phyloP scores from a whole-genome alignment of 1,140 invertebrate species.

The Trialeurodes vaporariorum region DNA sequence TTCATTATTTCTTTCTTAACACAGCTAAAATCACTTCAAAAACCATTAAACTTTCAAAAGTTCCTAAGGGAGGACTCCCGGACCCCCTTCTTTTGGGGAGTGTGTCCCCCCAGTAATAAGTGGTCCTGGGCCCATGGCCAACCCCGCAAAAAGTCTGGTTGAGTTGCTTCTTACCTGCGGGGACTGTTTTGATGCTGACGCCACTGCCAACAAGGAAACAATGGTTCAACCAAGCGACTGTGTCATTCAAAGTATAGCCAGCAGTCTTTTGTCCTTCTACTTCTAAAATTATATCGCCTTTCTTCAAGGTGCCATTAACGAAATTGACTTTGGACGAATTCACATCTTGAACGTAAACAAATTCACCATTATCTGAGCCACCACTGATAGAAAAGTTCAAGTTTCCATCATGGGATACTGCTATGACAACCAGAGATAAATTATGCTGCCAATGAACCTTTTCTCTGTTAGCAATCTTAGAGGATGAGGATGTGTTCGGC shows the following conservation, averaged over 20 bases:
- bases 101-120: no score
- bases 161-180: conserved; percentile 36
- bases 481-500: not conserved
- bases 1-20: no score
- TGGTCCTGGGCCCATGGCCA: no score
- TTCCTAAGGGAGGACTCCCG: no score
- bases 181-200: conserved; percentile 42
- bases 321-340: conserved; percentile 36
- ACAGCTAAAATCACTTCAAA: no score
- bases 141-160: no score
- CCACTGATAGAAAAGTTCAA: conserved; percentile 32
- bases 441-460: conserved; percentile 23
- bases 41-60: no score
- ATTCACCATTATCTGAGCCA: conserved; percentile 47
- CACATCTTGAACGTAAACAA: conserved; percentile 38
- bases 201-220: conserved; percentile 44
- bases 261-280: conserved; percentile 50
- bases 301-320: conserved; percentile 29
- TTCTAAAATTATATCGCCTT: conserved; percentile 46
- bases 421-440: conserved; percentile 23
- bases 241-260: conserved; percentile 47
- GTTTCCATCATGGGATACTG: conserved; percentile 21
- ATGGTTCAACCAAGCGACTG: conserved; percentile 44
- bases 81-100: no score
- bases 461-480: not conserved